phyloP scores from a whole-genome alignment of 92 coral and sea anemone genomes.

The Phenganax marumi region DNA sequence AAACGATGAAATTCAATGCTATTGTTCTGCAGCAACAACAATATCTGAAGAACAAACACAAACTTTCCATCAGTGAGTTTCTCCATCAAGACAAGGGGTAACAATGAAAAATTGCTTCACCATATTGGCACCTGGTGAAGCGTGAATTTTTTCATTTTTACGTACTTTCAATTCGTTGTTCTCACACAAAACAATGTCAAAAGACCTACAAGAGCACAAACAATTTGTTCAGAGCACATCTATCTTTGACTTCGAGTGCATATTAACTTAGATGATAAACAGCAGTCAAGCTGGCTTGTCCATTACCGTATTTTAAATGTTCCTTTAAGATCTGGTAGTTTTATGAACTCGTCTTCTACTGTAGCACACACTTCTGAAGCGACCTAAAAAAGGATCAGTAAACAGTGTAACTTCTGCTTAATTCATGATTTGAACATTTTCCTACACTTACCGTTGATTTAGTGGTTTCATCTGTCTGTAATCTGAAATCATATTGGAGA shows the following conservation, averaged over 20 bases:
- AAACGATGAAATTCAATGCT: slow-evolving; percentile 68
- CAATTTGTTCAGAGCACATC: too few relatives aligned
- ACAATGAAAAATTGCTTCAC: too few relatives aligned
- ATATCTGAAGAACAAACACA: slow-evolving; percentile 48
- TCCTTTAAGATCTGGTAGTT: slow-evolving; percentile 61
- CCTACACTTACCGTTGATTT: not conserved
- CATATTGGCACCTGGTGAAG: too few relatives aligned
- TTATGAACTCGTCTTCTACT: slow-evolving; percentile 68
- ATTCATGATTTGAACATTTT: not conserved
- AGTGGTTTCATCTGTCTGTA: slow-evolving; percentile 1
- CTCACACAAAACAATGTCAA: slow-evolving; percentile 58
- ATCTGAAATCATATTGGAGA: not conserved
- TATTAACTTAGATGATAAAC: too few relatives aligned
- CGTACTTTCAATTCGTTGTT: slow-evolving; percentile 56
- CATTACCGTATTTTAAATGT: slow-evolving; percentile 74
- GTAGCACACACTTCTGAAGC: slow-evolving; percentile 40
- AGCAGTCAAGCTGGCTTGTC: not conserved
- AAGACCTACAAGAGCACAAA: slow-evolving; percentile 53
- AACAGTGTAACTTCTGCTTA: not conserved
- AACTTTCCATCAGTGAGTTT: not conserved
- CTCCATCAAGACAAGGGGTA: too few relatives aligned
- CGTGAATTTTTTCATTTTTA: too few relatives aligned
- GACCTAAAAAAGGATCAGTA: slow-evolving; percentile 14
- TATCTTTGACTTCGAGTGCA: too few relatives aligned
- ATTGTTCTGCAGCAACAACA: slow-evolving; percentile 83